Base-by-base conservation (phyloP, 2,113 vertebrate species). In the Sinocyclocheilus maitianheensis region DNA sequence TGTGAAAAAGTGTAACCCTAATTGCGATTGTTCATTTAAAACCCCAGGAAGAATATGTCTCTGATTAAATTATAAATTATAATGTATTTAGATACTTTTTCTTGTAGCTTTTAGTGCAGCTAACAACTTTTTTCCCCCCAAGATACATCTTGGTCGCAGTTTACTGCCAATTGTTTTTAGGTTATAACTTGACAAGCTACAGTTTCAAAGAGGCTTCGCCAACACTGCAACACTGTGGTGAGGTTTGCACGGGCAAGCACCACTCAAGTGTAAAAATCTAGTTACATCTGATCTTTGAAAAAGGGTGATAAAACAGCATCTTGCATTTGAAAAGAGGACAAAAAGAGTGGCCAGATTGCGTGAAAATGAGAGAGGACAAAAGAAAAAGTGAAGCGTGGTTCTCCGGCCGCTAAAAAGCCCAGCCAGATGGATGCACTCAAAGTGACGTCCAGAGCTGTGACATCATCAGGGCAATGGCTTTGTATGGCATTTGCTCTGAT, bases 401-500 rank as follows among this genome's bases (percentile, higher is more conserved):
- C 26, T 89, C 80, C 51, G 55, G 77, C n/a, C 34, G 37, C 76
- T 81, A 53, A 77, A 81, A 82, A 67, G 75, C 53, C 58, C 34
- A 63, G 51, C 81, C 90, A 91, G 89, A 89, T 89, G 84, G 87
- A 65, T 55, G 74, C 81, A 75, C 48, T 75, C 85, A 80, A 12
- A 80, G 51, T 85, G 86, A 88, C 81, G 24, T 77, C 60, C 77
- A 85, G 78, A 75, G 11, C 65, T 58, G 79, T 81, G 78, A 58
- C 85, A 69, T 83, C 85, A 87, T 26, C 62, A 84, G 71, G 51
- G 26, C 51, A 84, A 24, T 72, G 37, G 82, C 90, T 87, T 71
- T 53, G 46, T 51, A 55, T 83, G 75, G 81, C 89, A 89, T 87
- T 87, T 87, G 58, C 82, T 77, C 86, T 90, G 84, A 91, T 87